A percentile compares a stretch with the other conserved stretches of the same genome.
Evolutionary conservation across 2,888 invertebrate genomes (phyloP).

Genomic region (Parnassius glacialis): DNA sequence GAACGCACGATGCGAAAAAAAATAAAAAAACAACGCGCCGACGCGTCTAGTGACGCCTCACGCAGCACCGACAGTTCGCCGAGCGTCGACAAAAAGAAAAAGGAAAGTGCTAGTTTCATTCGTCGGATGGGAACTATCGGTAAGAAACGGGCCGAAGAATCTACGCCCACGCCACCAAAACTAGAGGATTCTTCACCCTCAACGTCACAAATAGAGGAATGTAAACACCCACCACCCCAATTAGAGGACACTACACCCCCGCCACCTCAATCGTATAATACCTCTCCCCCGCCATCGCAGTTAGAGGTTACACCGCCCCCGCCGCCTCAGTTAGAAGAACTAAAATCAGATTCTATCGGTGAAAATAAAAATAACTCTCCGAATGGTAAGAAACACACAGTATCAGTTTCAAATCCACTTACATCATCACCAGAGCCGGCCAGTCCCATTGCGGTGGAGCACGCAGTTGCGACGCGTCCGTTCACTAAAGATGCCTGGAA

Average conservation of each 20-base stretch:
- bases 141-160: conserved; percentile 54
- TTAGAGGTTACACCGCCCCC: neutral
- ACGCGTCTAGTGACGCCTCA: conserved; percentile 48
- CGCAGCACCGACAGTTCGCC: conserved; percentile 65
- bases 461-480: conserved; percentile 75
- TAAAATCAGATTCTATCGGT: conserved; percentile 6
- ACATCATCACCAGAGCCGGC: conserved; percentile 43
- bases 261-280: conserved; percentile 2
- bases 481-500: conserved; percentile 80
- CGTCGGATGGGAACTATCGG: conserved; percentile 71
- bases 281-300: neutral
- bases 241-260: conserved; percentile 25
- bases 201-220: conserved; percentile 31
- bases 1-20: conserved; percentile 78
- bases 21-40: conserved; percentile 70
- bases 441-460: conserved; percentile 69
- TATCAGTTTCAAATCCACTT: conserved; percentile 31
- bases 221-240: conserved; percentile 32
- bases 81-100: conserved; percentile 63
- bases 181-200: conserved; percentile 37
- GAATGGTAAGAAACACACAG: neutral
- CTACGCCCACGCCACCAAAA: conserved; percentile 42
- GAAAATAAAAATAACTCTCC: conserved; percentile 5
- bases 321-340: conserved; percentile 6
- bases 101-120: conserved; percentile 56